A percentile compares a stretch with the other conserved stretches of the same genome.
Evolutionary conservation across 2,113 vertebrate genomes (phyloP).

Genomic region (Chitala chitala): DNA sequence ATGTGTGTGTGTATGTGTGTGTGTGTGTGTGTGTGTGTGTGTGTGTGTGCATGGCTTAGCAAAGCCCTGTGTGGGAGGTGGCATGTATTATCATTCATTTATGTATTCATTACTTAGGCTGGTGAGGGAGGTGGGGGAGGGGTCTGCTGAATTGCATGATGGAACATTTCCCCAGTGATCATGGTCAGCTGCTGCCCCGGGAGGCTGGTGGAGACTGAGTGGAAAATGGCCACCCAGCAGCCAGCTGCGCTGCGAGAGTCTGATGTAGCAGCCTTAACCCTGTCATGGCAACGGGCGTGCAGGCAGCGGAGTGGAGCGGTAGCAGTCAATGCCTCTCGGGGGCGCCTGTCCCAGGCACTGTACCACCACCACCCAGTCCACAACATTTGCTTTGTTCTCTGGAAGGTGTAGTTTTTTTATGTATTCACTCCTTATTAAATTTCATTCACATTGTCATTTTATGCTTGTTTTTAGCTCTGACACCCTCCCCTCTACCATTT

Average conservation of each 20-base stretch:
- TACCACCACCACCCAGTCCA: not conserved
- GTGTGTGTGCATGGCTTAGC: not conserved
- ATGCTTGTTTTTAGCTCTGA: not conserved
- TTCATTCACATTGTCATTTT: not conserved
- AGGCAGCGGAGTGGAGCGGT: too few species aligned
- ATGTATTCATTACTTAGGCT: slow-evolving; percentile 49
- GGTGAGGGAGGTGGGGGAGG: slow-evolving; percentile 28
- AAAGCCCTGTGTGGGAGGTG: slow-evolving; percentile 30
- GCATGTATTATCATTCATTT: slow-evolving; percentile 58
- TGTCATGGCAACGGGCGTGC: too few species aligned
- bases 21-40: too few species aligned
- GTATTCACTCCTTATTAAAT: not conserved
- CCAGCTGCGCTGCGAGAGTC: not conserved
- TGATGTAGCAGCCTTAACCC: not conserved
- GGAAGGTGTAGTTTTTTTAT: not conserved
- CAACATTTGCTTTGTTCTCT: not conserved
- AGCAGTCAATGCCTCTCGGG: too few species aligned
- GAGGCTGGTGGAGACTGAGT: slow-evolving; percentile 22
- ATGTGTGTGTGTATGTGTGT: too few species aligned
- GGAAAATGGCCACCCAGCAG: not conserved
- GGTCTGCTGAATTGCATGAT: slow-evolving; percentile 30
- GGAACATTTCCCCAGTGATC: slow-evolving; percentile 55
- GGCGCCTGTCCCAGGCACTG: too few species aligned
- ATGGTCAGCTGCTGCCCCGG: slow-evolving; percentile 63
- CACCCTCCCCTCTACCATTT: not conserved